These are phyloP conservation scores for Rhabdornis inornatus DNA, from an alignment of 2,113 vertebrate species.

Conservation along the genomic window DNA sequence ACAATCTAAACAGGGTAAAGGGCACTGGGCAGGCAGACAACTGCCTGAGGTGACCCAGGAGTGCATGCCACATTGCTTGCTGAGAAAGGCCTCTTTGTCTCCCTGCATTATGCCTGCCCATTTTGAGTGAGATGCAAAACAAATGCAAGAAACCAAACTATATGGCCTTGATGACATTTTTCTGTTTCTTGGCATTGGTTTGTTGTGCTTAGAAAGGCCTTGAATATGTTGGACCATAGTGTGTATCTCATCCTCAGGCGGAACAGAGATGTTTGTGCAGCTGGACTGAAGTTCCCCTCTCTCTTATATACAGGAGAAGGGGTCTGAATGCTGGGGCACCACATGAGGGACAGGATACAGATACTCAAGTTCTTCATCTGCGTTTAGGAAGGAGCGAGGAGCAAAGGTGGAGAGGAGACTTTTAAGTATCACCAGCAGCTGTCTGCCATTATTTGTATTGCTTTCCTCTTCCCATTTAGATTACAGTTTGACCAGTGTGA, in stretches of 20 bases:
- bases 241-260: not conserved
- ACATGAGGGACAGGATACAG: not conserved
- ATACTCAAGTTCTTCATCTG: not conserved
- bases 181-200: not conserved
- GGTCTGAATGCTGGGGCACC: not conserved
- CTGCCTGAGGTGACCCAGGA: not conserved
- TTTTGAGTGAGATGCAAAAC: not conserved
- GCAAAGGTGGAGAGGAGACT: not conserved
- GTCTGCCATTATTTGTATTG: not conserved
- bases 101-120: not conserved
- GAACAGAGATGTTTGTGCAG: not conserved
- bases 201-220: not conserved
- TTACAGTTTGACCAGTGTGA: not conserved
- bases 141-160: not conserved
- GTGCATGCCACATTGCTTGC: not conserved
- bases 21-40: not conserved
- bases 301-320: not conserved
- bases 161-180: not conserved
- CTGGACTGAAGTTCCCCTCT: not conserved
- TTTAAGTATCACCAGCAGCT: not conserved
- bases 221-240: not conserved
- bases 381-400: not conserved
- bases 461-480: not conserved
- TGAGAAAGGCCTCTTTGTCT: slow-evolving; percentile 16
- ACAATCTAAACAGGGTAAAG: not conserved